Percentiles rank a stretch among this genome's conserved stretches.
Conservation (phyloP, 1,140 invertebrate genomes). For the Caerostris extrusa region DNA sequence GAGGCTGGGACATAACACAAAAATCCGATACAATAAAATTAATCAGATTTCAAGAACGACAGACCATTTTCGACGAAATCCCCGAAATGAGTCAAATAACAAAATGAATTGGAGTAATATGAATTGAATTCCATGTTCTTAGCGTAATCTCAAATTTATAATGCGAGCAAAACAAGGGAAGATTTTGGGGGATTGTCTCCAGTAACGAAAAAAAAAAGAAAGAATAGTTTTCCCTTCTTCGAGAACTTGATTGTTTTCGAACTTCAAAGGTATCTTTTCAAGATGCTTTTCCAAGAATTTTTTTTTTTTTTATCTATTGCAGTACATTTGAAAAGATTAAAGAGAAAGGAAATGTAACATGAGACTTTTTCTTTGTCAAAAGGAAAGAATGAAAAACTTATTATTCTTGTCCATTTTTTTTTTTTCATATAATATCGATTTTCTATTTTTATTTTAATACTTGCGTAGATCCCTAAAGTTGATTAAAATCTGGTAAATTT, state of each 20-base stretch:
- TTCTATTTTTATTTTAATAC: neutral
- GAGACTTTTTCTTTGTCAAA: neutral
- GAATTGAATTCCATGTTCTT: slow-evolving; percentile 31
- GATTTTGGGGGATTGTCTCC: slow-evolving; percentile 7
- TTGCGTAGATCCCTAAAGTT: neutral
- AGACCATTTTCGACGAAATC: neutral
- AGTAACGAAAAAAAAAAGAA: neutral
- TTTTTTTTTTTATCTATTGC: neutral
- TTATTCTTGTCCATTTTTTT: neutral
- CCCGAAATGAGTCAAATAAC: neutral
- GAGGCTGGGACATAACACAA: neutral
- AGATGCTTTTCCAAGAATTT: neutral
- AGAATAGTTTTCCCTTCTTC: neutral
- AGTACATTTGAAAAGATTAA: slow-evolving; percentile 16
- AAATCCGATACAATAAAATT: neutral
- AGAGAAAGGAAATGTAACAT: slow-evolving; percentile 16
- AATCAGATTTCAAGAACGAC: neutral
- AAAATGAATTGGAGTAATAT: slow-evolving; percentile 8
- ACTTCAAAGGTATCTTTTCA: slow-evolving; percentile 28
- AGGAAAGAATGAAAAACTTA: neutral
- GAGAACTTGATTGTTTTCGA: slow-evolving; percentile 18
- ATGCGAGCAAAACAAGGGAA: neutral
- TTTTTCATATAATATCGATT: neutral
- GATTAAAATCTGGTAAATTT: neutral
- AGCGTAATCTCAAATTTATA: slow-evolving; percentile 11